Evolutionary conservation across 2,113 vertebrate genomes (phyloP), one percentile per base, ranked within the genome.

Genomic region (Quiscalus mexicanus): DNA sequence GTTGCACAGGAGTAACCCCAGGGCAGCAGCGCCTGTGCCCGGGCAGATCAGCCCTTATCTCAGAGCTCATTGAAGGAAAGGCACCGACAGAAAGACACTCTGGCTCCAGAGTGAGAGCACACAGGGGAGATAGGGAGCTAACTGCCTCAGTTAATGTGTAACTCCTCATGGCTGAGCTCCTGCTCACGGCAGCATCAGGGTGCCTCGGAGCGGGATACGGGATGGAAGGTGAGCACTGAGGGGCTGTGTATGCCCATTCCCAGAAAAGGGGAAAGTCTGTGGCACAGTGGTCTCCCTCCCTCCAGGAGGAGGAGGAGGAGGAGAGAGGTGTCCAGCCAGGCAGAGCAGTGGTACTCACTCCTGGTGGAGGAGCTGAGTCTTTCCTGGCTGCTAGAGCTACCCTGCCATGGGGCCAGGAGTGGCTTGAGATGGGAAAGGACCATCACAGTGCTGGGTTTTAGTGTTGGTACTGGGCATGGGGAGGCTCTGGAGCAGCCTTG

Each of bases 131-230:
- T 23, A 94, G 82, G 23, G 27, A 25, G n/a, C n/a, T 30, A 82
- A 85, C n/a, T 12, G 53, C 63, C 75, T 6, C 0, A 28, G 85
- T 96, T 95, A 96, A 96, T 93, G 59, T 49, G 88, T 90, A 94
- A 94, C 88, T 41, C 24, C 31, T 5, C 18, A 2, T 16, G 58
- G n/a, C 15, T 1, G 3, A 27, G 78, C 53, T 89, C 56, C 74
- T 2, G 7, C 52, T 33, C 7, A 0, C 30, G 0, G 69, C 15
- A 67, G 42, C 11, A 5, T 35, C 11, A 0, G 5, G 15, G 33
- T 28, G 71, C 67, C 82, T 53, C 0, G 0, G 11, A 44, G 87
- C 0, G 0, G 58, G 49, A 37, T 19, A 44, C 2, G 0, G 49
- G 70, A 41, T 8, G 50, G 58, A 28, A 69, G 65, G 35, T 0